These are phyloP conservation scores for Frankliniella intonsa DNA, from an alignment of 2,888 invertebrate species.

Conservation along the genomic window DNA sequence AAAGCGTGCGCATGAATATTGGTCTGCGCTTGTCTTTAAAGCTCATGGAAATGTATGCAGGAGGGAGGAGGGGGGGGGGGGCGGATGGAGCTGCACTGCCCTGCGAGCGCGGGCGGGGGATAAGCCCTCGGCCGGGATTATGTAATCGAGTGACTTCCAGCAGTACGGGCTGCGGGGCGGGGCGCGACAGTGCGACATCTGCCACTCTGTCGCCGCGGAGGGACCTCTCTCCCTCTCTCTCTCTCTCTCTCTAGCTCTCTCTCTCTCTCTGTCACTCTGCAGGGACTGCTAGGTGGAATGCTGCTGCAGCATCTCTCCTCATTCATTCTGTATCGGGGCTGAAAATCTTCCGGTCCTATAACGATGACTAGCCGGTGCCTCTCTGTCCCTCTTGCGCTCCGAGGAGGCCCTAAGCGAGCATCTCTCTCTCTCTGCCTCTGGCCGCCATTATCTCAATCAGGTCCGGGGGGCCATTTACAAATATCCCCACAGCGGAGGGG, in stretches of 20 bases:
- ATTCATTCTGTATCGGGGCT: no score
- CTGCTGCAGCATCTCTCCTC: no score
- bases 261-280: constrained; percentile 14
- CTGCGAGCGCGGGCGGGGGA: background rate
- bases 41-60: constrained; percentile 9
- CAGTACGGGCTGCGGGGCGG: no score
- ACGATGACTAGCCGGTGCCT: no score
- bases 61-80: background rate
- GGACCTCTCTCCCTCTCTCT: background rate
- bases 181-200: background rate
- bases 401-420: background rate
- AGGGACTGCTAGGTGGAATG: no score
- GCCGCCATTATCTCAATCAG: constrained; percentile 6
- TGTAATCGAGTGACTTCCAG: background rate
- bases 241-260: constrained; percentile 12
- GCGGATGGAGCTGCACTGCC: background rate
- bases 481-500: background rate
- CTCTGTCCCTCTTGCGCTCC: no score
- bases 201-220: background rate
- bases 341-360: no score
- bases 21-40: background rate
- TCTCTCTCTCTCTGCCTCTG: background rate
- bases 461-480: background rate
- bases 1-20: constrained; percentile 9
- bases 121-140: background rate